Evolutionary conservation across 2,888 invertebrate species (phyloP).

Genomic region (Flabesymbios commensalis): DNA sequence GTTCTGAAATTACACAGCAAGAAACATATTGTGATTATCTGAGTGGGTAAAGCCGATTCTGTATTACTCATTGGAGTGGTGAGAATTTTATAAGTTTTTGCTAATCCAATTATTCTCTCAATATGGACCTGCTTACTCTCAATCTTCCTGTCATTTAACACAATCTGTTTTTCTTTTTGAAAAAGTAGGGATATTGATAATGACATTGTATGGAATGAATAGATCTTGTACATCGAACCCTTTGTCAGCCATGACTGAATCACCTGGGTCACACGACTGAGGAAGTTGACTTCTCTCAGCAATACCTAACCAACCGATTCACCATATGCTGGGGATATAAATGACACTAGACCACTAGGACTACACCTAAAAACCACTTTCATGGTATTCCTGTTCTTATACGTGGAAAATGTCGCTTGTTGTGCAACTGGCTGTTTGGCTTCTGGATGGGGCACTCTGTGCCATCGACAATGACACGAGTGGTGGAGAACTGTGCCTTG

Average conservation of each 20-base stretch:
- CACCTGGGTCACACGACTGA: slow-evolving; percentile 8
- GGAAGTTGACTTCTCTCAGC: slow-evolving; percentile 2
- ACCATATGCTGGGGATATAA: slow-evolving; percentile 34
- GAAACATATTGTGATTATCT: slow-evolving; percentile 3
- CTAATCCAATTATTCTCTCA: slow-evolving; percentile 33
- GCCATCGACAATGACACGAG: slow-evolving; percentile 34
- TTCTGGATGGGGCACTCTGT: slow-evolving; percentile 37
- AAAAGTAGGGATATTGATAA: slow-evolving; percentile 35
- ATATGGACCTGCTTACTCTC: slow-evolving; percentile 36
- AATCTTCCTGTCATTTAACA: slow-evolving; percentile 33
- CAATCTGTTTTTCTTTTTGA: slow-evolving; percentile 34
- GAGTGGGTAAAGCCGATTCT: slow-evolving; percentile 4
- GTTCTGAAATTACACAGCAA: slow-evolving; percentile 9
- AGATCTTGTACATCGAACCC: slow-evolving; percentile 29
- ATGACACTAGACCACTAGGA: slow-evolving; percentile 35
- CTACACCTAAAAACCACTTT: slow-evolving; percentile 31
- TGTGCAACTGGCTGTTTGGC: slow-evolving; percentile 30
- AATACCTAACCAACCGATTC: slow-evolving; percentile 35
- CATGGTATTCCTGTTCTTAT: slow-evolving; percentile 38
- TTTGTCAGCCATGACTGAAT: slow-evolving; percentile 26
- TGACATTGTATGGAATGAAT: slow-evolving; percentile 28
- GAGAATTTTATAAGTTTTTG: slow-evolving; percentile 19
- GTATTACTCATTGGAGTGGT: slow-evolving; percentile 19
- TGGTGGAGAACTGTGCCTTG: slow-evolving; percentile 29
- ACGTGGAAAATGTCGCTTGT: slow-evolving; percentile 35